phyloP scores from a whole-genome alignment of 2,888 invertebrate genomes.

The Pyralis farinalis region DNA sequence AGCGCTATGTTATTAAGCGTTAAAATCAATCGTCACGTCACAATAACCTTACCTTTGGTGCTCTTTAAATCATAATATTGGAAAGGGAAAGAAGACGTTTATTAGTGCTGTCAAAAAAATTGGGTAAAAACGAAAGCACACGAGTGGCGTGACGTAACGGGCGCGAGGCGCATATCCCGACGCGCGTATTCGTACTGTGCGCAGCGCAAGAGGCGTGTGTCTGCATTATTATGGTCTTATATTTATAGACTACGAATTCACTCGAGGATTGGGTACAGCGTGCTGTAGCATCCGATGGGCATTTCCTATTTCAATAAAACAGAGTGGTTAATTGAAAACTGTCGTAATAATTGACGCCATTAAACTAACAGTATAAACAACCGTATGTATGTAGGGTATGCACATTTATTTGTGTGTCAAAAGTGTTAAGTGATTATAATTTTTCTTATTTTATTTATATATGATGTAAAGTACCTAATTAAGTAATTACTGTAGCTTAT shows the following conservation, averaged over 20 bases:
- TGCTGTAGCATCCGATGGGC: conserved; percentile 10
- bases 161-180: conserved; percentile 40
- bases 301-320: conserved; percentile 18
- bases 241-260: conserved; percentile 49
- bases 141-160: conserved; percentile 2
- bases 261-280: conserved; percentile 9
- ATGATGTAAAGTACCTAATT: too few relatives aligned
- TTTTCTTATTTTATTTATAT: too few relatives aligned
- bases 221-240: conserved; percentile 48
- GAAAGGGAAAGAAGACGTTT: not conserved
- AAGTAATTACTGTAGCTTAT: too few relatives aligned
- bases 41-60: not conserved
- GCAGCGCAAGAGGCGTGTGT: conserved; percentile 20
- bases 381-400: too few relatives aligned
- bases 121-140: not conserved
- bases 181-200: conserved; percentile 51
- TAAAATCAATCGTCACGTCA: not conserved
- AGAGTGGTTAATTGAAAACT: conserved; percentile 1
- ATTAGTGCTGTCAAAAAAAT: not conserved
- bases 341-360: not conserved
- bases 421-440: too few relatives aligned
- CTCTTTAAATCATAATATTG: not conserved
- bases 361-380: not conserved
- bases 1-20: not conserved
- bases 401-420: too few relatives aligned